These are phyloP conservation scores for Malacoraja senta DNA, from an alignment of 2,797 vertebrate genomes.

Conservation along the genomic window DNA sequence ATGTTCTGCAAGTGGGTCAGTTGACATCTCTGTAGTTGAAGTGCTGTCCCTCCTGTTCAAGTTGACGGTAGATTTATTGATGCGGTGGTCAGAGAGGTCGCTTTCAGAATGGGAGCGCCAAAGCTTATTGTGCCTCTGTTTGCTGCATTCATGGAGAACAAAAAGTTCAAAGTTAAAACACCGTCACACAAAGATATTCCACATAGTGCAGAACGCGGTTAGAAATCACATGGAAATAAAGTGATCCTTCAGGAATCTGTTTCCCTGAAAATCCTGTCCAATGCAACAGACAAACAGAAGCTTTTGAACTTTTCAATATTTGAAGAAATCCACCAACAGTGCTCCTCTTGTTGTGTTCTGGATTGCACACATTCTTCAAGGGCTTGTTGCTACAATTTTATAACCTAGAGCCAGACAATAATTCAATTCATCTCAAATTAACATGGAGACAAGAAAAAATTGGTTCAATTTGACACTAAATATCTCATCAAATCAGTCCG, in stretches of 20 bases:
- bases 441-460: neutral
- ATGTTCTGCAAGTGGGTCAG: slow-evolving; percentile 16
- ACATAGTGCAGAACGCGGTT: too few species aligned
- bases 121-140: slow-evolving; percentile 92
- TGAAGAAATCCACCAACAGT: neutral
- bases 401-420: neutral
- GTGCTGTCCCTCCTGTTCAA: slow-evolving; percentile 70
- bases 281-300: neutral
- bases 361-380: neutral
- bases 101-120: slow-evolving; percentile 95
- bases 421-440: neutral
- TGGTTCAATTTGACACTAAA: neutral
- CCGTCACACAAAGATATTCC: neutral
- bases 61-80: slow-evolving; percentile 63
- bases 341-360: neutral
- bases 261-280: neutral
- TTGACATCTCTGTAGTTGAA: slow-evolving; percentile 63
- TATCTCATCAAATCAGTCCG: neutral
- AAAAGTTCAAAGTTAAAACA: slow-evolving; percentile 12
- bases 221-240: neutral
- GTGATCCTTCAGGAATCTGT: neutral
- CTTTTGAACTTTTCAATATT: neutral
- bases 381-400: neutral
- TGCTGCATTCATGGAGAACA: slow-evolving; percentile 59
- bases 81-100: slow-evolving; percentile 79